These are phyloP conservation scores for Oncorhynchus tshawytscha DNA, from an alignment of 2,113 vertebrate genomes.

Conservation along the genomic window DNA sequence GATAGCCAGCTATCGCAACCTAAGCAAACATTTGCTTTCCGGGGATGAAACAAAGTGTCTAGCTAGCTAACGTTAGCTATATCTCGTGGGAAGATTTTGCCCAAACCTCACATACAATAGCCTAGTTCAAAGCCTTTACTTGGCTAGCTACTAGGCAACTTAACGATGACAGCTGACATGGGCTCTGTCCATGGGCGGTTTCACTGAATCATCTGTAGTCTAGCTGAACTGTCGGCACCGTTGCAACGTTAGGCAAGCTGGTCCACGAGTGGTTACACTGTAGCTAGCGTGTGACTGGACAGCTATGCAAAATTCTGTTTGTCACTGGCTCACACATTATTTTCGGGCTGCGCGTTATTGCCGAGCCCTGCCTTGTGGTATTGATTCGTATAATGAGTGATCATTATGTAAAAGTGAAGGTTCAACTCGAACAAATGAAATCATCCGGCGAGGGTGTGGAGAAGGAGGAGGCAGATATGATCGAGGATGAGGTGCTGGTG, in stretches of 20 bases:
- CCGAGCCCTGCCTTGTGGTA: conserved; percentile 31
- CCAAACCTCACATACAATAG: no score
- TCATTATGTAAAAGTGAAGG: conserved; percentile 56
- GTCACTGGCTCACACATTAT: conserved; percentile 45
- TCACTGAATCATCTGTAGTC: no score
- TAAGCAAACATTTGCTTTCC: not conserved
- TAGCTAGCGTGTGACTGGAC: not conserved
- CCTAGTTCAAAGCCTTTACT: no score
- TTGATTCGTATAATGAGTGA: conserved; percentile 63
- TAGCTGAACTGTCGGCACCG: no score
- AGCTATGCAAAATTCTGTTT: conserved; percentile 34
- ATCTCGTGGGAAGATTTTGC: no score
- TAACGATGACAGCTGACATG: no score
- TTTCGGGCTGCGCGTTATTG: conserved; percentile 26
- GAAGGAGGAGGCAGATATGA: conserved; percentile 33
- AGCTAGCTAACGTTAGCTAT: not conserved
- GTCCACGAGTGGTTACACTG: not conserved
- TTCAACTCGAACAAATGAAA: conserved; percentile 61
- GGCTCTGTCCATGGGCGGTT: no score
- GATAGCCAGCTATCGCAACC: no score
- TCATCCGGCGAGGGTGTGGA: conserved; percentile 37
- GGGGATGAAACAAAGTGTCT: not conserved
- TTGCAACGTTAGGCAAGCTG: no score
- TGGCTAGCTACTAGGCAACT: no score
- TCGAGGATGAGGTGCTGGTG: conserved; percentile 27